Evolutionary conservation across 1,140 invertebrate genomes (phyloP).

Genomic region (Diploscapter pachys): DNA sequence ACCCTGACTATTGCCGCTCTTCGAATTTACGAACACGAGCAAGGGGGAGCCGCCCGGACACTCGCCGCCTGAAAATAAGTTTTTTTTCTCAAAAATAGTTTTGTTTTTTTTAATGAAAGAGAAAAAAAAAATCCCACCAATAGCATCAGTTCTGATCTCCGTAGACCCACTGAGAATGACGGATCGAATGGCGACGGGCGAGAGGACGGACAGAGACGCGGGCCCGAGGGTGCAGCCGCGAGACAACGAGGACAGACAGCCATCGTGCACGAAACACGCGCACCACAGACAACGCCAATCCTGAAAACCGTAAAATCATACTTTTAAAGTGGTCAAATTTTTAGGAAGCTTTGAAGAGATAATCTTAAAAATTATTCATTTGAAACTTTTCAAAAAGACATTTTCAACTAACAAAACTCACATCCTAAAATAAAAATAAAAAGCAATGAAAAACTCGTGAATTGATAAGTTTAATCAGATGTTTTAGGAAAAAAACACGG

Average conservation of each 20-base stretch:
- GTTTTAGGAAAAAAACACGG: too few species aligned
- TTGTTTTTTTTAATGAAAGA: background rate
- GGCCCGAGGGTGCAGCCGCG: conserved; percentile 68
- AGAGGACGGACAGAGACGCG: conserved; percentile 82
- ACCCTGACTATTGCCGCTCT: conserved; percentile 94
- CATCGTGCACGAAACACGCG: conserved; percentile 41
- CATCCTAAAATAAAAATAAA: conserved; percentile 3
- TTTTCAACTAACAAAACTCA: too few species aligned
- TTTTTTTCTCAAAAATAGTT: background rate
- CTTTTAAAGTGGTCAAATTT: too few species aligned
- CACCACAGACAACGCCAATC: conserved; percentile 96
- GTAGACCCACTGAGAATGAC: conserved; percentile 61
- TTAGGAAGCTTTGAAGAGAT: too few species aligned
- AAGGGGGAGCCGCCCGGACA: conserved; percentile 69
- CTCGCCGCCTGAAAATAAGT: conserved; percentile 28
- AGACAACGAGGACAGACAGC: conserved; percentile 19
- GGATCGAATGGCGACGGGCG: conserved; percentile 83
- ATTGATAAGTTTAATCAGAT: too few species aligned
- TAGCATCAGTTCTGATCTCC: conserved; percentile 11
- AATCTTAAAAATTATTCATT: too few species aligned
- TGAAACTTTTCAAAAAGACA: too few species aligned
- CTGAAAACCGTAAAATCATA: conserved; percentile 43
- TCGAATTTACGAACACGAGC: conserved; percentile 92
- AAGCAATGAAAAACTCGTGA: conserved; percentile 9
- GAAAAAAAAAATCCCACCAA: conserved; percentile 7